Evolutionary conservation across 2,797 vertebrate genomes (phyloP), one percentile per base, ranked within the genome.

Genomic region (Sebastes hubbsi): DNA sequence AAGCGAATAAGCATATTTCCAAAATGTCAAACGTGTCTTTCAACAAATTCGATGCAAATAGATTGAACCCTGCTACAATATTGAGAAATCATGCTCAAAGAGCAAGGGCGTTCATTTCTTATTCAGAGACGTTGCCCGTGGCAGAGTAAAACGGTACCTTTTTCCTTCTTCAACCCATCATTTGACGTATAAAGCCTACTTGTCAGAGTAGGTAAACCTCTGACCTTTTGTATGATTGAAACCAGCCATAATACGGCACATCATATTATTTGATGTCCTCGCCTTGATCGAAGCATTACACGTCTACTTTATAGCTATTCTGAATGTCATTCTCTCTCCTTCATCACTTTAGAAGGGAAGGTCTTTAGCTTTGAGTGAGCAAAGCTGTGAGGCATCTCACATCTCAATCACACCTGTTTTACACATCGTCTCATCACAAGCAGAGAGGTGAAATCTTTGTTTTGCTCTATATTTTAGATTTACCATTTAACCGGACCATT

Each of bases 141-240:
- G 56, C 34, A 54, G 24, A 68, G 73, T 36, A 62, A 70, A 74
- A 12, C 5, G 0, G 16, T 32, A 5, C 52, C 14, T 25, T 36
- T 64, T 38, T 29, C 20, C 52, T 61, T 34, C 25, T 56, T 34
- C 72, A 81, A 63, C 25, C 72, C 14, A 27, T 67, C 55, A 79
- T 84, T 72, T 71, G 55, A 79, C 55, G 49, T 20, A 55, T 75
- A 82, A 85, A 85, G 73, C 77, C 72, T 61, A 64, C 73, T 79
- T 87, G 76, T 86, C 88, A 86, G 56, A 56, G 55, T 14, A 62
- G 78, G 30, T 59, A 54, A 71, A 79, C 80, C 78, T 82, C 38
- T 87, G 87, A 90, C 86, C 82, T 86, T 91, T 86, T 3, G 27
- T 54, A 60, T 81, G 79, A 88, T 86, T 89, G 83, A 89, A 88